A percentile compares a stretch with the other conserved stretches of the same genome.
phyloP scores from a whole-genome alignment of 2,113 vertebrate genomes.

The Microcebus griseorufus region DNA sequence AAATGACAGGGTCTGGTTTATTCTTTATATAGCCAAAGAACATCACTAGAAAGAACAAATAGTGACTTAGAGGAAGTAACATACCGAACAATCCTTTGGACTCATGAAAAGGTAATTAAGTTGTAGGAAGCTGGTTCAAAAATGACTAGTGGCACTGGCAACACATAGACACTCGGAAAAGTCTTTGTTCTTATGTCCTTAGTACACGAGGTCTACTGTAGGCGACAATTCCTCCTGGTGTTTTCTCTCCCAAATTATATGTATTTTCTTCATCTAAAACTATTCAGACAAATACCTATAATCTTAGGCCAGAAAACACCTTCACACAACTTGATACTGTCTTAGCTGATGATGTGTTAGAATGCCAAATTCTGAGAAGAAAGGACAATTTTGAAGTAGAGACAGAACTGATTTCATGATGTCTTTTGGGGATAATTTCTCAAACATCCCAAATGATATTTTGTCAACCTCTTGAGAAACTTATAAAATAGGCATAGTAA shows the following conservation, averaged over 20 bases:
- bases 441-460: background rate
- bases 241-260: constrained; percentile 39
- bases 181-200: background rate
- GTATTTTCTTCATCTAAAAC: constrained; percentile 43
- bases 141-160: background rate
- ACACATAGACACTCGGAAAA: background rate
- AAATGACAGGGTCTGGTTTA: background rate
- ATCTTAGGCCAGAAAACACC: background rate
- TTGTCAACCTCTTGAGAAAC: background rate
- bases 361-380: background rate
- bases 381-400: background rate
- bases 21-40: background rate
- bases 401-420: background rate
- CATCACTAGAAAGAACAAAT: background rate
- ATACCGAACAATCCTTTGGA: background rate
- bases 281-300: constrained; percentile 33
- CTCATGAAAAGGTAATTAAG: background rate
- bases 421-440: background rate
- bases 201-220: background rate
- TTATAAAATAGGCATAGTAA: background rate
- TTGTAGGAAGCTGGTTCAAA: background rate
- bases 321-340: background rate
- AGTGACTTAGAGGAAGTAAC: background rate
- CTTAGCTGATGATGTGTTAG: background rate
- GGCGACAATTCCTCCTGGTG: background rate